A percentile compares a stretch with the other conserved stretches of the same genome.
These are phyloP conservation scores for Callipepla californica DNA, from an alignment of 2,113 vertebrate species.

Conservation along the genomic window DNA sequence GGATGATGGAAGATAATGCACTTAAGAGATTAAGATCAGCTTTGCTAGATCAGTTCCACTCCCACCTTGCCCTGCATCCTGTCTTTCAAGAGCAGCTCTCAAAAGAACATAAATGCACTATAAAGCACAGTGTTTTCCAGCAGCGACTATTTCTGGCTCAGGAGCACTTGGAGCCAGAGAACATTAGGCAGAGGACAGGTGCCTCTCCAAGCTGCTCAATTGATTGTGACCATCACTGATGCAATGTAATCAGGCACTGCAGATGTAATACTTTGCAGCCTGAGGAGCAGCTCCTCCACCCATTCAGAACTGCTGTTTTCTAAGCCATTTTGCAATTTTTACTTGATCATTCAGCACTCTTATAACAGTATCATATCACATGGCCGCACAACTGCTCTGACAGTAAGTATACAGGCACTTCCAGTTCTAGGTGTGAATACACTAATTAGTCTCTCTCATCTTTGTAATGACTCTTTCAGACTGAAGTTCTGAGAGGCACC, in stretches of 20 bases:
- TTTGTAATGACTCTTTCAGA: not conserved
- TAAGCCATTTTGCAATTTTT: not conserved
- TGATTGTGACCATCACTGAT: not conserved
- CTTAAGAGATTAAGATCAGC: not conserved
- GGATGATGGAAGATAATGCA: not conserved
- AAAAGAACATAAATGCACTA: not conserved
- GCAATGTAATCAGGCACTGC: not conserved
- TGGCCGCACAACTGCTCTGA: not conserved
- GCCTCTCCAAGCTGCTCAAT: not conserved
- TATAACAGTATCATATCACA: not conserved
- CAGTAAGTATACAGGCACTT: not conserved
- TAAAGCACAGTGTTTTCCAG: not conserved
- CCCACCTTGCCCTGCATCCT: not conserved
- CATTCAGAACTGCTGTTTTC: not conserved
- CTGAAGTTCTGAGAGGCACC: not conserved
- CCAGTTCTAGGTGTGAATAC: not conserved
- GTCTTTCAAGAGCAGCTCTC: not conserved
- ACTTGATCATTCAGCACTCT: not conserved
- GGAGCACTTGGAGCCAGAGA: not conserved
- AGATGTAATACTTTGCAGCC: not conserved
- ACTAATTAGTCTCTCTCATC: not conserved
- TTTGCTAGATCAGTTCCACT: accelerated
- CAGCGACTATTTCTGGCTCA: not conserved
- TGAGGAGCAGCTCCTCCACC: not conserved
- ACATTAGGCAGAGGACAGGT: not conserved